Percentiles rank a stretch among this genome's conserved stretches.
phyloP scores from a whole-genome alignment of 2,888 invertebrate genomes.

The Mesodorylaimus sp. region DNA sequence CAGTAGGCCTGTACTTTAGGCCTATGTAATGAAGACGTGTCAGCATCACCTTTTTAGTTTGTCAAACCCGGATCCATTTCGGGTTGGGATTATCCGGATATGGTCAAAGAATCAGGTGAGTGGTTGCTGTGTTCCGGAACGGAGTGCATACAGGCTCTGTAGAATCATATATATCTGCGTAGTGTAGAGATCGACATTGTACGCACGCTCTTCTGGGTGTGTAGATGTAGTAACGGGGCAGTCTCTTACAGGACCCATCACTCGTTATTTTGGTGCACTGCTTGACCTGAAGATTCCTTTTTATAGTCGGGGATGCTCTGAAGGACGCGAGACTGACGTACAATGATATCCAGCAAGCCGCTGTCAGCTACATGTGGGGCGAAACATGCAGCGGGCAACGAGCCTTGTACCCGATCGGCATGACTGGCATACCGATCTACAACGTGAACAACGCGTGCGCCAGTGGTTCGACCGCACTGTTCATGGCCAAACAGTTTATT shows the following conservation, averaged over 20 bases:
- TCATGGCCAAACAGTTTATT: constrained; percentile 74
- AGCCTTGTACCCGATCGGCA: constrained; percentile 75
- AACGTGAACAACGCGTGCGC: constrained; percentile 96
- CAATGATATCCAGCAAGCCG: constrained; percentile 62
- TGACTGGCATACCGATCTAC: constrained; percentile 88
- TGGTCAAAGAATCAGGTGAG: constrained; percentile 65
- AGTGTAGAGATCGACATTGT: too few relatives aligned
- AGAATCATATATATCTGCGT: too few relatives aligned
- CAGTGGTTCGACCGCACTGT: constrained; percentile 78
- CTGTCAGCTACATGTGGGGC: constrained; percentile 60
- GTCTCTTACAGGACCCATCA: too few relatives aligned
- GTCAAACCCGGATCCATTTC: constrained; percentile 63
- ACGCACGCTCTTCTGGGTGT: too few relatives aligned
- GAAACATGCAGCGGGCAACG: constrained; percentile 60
- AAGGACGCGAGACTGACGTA: constrained; percentile 60
- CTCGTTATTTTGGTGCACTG: background rate
- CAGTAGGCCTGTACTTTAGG: too few relatives aligned
- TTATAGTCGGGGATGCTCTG: constrained; percentile 57
- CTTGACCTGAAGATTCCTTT: background rate
- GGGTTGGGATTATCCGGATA: constrained; percentile 75
- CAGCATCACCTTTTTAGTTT: constrained; percentile 51
- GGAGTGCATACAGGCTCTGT: too few relatives aligned
- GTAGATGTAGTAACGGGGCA: too few relatives aligned
- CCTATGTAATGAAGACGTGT: too few relatives aligned
- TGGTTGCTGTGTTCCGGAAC: too few relatives aligned